A percentile compares a stretch with the other conserved stretches of the same genome.
phyloP scores from a whole-genome alignment of 2,888 invertebrate species.

The Mythimna lalbum region DNA sequence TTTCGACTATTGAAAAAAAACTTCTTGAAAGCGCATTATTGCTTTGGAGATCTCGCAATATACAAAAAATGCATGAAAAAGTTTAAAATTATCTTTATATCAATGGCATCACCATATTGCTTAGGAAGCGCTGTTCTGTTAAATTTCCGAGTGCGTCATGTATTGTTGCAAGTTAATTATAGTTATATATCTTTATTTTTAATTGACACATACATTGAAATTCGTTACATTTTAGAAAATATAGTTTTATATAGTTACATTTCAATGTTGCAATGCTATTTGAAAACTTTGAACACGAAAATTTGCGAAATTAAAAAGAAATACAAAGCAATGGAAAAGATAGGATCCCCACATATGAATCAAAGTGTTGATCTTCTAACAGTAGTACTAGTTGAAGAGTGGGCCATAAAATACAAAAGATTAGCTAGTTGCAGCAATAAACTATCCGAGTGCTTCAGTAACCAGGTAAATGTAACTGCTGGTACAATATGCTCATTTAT shows the following conservation, averaged over 20 bases:
- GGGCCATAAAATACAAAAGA: slow-evolving; percentile 15
- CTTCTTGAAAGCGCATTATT: background rate
- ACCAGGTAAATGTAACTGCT: slow-evolving; percentile 19
- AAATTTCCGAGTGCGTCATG: background rate
- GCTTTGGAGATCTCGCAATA: background rate
- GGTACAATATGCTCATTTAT: background rate
- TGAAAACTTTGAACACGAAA: background rate
- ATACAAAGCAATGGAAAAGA: background rate
- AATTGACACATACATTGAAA: background rate
- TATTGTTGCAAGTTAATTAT: background rate
- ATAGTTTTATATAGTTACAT: background rate
- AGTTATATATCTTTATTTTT: background rate
- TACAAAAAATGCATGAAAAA: slow-evolving; percentile 7
- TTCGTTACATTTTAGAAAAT: slow-evolving; percentile 5
- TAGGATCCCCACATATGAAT: too few species aligned
- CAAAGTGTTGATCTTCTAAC: background rate
- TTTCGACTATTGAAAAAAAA: slow-evolving; percentile 5
- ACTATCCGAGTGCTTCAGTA: slow-evolving; percentile 14
- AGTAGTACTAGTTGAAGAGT: background rate
- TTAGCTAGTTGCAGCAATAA: slow-evolving; percentile 22
- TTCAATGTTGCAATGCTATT: slow-evolving; percentile 3
- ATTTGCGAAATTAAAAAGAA: background rate
- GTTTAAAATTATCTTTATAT: background rate
- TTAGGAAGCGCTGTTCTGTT: background rate
- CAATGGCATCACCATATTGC: background rate